phyloP scores from a whole-genome alignment of 2,888 invertebrate genomes.

The Pyrocoelia pectoralis region DNA sequence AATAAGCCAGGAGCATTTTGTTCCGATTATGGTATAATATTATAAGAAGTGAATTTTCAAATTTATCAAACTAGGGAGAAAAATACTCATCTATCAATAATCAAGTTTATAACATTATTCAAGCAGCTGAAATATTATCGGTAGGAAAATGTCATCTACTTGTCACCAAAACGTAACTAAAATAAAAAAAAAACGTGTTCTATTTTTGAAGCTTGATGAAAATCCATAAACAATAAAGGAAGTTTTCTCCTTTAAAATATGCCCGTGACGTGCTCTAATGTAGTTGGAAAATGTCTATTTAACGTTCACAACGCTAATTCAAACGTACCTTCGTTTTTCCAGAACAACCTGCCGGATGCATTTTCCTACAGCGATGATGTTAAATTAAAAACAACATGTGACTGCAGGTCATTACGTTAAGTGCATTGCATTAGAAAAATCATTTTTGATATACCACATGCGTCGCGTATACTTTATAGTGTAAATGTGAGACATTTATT shows the following conservation, averaged over 20 bases:
- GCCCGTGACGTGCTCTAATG: background rate
- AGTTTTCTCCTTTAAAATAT: background rate
- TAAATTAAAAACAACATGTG: constrained; percentile 1
- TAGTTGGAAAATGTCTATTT: constrained; percentile 3
- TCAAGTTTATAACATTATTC: too few relatives aligned
- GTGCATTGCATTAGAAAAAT: constrained; percentile 12
- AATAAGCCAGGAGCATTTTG: too few relatives aligned
- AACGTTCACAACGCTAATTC: background rate
- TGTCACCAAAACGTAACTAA: too few relatives aligned
- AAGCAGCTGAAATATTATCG: too few relatives aligned
- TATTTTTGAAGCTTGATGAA: too few relatives aligned
- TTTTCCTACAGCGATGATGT: background rate
- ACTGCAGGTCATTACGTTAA: constrained; percentile 11
- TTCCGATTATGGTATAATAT: too few relatives aligned
- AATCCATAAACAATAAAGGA: background rate
- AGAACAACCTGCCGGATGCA: background rate
- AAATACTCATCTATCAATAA: too few relatives aligned
- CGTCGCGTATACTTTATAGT: background rate
- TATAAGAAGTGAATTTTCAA: too few relatives aligned
- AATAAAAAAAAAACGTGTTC: too few relatives aligned
- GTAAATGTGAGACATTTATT: too few relatives aligned
- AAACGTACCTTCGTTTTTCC: background rate
- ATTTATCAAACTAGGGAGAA: too few relatives aligned
- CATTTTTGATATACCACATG: constrained; percentile 10
- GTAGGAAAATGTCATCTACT: too few relatives aligned